Conservation (phyloP, 2,113 vertebrate genomes). For the Tychaedon coryphoeus region DNA sequence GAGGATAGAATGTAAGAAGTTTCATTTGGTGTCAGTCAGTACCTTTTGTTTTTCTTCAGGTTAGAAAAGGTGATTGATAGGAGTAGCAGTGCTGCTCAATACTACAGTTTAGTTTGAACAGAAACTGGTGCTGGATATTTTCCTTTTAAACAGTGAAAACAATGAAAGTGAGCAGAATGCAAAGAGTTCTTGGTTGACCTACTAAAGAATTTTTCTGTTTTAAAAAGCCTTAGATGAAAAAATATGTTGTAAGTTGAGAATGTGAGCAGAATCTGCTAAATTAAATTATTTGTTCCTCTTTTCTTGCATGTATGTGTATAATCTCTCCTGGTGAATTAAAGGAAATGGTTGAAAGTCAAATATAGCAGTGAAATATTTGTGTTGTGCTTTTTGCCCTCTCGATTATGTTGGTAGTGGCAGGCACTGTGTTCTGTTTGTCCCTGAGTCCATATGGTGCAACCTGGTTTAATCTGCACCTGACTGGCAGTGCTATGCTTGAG, state of each 20-base stretch:
- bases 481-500: neutral
- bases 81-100: neutral
- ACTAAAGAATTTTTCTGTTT: neutral
- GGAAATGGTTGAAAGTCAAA: neutral
- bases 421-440: rapidly evolving
- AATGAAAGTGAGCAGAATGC: neutral
- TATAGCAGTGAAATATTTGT: neutral
- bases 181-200: neutral
- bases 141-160: neutral
- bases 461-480: neutral
- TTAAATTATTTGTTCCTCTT: neutral
- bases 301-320: neutral
- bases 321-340: neutral
- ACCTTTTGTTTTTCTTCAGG: constrained; percentile 38
- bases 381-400: neutral
- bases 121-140: neutral
- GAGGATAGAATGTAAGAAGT: constrained; percentile 33
- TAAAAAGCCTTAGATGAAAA: neutral
- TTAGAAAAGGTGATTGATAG: constrained; percentile 54
- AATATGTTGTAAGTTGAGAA: neutral
- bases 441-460: rapidly evolving
- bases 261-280: neutral
- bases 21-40: constrained; percentile 50
- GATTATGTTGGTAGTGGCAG: too few species aligned
- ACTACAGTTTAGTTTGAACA: neutral